Base-by-base conservation (phyloP, 2,797 vertebrate species). In the Discoglossus pictus region DNA sequence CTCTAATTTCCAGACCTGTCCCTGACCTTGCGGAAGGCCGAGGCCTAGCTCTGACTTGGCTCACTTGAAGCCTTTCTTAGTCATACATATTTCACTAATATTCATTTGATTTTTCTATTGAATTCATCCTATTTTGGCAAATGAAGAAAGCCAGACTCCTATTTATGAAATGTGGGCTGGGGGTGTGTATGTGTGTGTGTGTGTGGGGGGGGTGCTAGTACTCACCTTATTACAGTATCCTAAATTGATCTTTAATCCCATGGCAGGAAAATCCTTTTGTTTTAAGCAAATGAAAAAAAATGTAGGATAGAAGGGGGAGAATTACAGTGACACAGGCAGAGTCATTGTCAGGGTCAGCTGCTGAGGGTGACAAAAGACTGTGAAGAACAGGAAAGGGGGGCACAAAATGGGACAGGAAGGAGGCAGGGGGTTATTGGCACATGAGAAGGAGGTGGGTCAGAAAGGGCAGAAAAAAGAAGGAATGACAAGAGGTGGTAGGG, bases 251-350 rank as follows among this genome's bases (percentile, higher is more conserved):
- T 43, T 55, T 65, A 65, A 65, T 65, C 62, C 62, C 12, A 34
- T 18, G 24, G 18, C 42, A 21, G 62, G 48, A 55, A 65, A 65
- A 65, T 65, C 62, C 62, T 23, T 46, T 46, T 46, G 48, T 65
- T 55, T 65, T 65, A 65, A 55, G 42, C 51, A 65, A 65, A 65
- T 65, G 27, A 55, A 47, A 55, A 54, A 42, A 43, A 59, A 60
- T 15, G 7, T 6, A 48, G 46, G 7, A 25, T 12, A 48, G 7
- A 39, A 8, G 15, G 7, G 42, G 18, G 18, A 44, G 13, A 18
- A 44, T 44, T n/a, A n/a, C 2, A 44, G 15, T 15, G 42, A n/a
- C n/a, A 44, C n/a, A 18, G 3, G 7, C n/a, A 6, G 12, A 7
- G 42, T 18, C n/a, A 3, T 31, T 31, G 27, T 31, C 27, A 31